A percentile compares a stretch with the other conserved stretches of the same genome.
Evolutionary conservation across 30 jellyfish, hydroid and myxozoan genomes (phyloP).

Genomic region (Phacellophora camtschatica): DNA sequence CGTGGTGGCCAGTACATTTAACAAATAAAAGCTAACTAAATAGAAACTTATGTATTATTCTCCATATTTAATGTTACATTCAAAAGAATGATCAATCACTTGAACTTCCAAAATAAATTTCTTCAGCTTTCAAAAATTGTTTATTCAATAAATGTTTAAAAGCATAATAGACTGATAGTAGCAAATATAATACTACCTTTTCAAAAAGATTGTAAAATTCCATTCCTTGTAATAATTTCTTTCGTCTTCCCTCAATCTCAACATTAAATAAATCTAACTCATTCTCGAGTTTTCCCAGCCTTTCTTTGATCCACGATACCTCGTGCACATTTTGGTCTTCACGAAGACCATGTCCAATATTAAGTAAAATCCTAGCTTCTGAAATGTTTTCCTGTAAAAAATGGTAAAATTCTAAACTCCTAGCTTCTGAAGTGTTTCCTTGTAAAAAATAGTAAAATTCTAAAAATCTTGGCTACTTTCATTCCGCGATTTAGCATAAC

Average conservation of each 20-base stretch:
- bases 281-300: conserved; percentile 46
- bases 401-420: neutral
- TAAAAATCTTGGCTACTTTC: conserved; percentile 13
- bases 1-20: too few relatives aligned
- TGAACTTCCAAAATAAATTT: too few relatives aligned
- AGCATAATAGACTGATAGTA: neutral
- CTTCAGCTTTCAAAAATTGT: too few relatives aligned
- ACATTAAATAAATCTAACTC: conserved; percentile 1
- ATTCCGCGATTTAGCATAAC: too few relatives aligned
- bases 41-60: too few relatives aligned
- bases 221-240: conserved; percentile 63
- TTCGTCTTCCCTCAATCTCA: conserved; percentile 60
- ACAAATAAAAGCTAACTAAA: too few relatives aligned
- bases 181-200: too few relatives aligned
- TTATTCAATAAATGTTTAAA: neutral
- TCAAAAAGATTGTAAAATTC: conserved; percentile 78
- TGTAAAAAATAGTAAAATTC: neutral
- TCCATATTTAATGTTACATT: too few relatives aligned
- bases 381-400: conserved; percentile 34
- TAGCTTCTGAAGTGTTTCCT: conserved; percentile 42
- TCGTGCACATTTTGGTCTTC: conserved; percentile 19
- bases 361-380: conserved; percentile 11
- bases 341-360: conserved; percentile 11
- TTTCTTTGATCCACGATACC: conserved; percentile 42
- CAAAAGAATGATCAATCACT: too few relatives aligned